Conservation (phyloP, 2,797 vertebrate species). For the Ciconia nigra region DNA sequence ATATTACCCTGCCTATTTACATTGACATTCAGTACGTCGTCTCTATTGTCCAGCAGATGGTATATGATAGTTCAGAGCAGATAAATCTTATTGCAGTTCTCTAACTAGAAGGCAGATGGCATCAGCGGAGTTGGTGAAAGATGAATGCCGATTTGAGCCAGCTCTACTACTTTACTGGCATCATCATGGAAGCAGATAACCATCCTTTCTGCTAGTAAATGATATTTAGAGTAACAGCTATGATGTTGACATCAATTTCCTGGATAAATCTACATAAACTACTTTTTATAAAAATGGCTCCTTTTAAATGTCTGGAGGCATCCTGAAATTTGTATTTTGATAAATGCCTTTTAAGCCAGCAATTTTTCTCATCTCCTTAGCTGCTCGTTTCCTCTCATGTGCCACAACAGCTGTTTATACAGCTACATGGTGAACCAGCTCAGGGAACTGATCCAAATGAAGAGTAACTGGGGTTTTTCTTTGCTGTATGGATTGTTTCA, state of each 20-base stretch:
- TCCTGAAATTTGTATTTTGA: background rate
- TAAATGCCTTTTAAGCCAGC: background rate
- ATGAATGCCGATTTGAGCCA: background rate
- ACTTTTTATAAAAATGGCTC: background rate
- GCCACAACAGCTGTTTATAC: background rate
- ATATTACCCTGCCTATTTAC: background rate
- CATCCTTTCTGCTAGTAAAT: background rate
- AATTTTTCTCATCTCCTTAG: background rate
- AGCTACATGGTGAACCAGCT: background rate
- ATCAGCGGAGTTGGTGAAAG: constrained; percentile 15
- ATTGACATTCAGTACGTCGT: background rate
- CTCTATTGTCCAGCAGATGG: background rate
- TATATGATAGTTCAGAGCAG: background rate
- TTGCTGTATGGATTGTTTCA: background rate
- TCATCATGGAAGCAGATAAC: background rate
- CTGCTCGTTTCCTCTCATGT: background rate
- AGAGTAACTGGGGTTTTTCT: background rate
- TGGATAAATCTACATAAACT: background rate
- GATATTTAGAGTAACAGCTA: background rate
- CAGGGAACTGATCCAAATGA: background rate
- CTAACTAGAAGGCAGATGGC: constrained; percentile 42
- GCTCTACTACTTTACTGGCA: background rate
- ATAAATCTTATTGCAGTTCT: constrained; percentile 10
- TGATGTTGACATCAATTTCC: background rate
- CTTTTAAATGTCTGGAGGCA: background rate